These are phyloP conservation scores for Anser brachyrhynchus DNA, from an alignment of 2,113 vertebrate genomes.

Conservation along the genomic window DNA sequence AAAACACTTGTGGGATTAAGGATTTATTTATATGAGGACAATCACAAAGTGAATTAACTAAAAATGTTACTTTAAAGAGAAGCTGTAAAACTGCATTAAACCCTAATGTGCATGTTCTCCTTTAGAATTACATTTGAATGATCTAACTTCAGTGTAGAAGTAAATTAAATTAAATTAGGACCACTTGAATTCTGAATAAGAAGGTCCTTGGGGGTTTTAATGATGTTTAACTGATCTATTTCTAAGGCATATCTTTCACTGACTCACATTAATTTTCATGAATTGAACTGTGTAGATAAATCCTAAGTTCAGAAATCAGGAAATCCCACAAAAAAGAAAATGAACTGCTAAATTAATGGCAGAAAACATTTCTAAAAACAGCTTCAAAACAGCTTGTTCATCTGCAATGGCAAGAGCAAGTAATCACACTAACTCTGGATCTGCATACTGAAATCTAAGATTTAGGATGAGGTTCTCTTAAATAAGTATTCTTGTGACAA, in stretches of 20 bases:
- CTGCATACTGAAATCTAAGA: not conserved
- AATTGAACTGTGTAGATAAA: not conserved
- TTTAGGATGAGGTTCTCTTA: not conserved
- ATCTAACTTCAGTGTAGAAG: conserved; percentile 52
- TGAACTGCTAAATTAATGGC: not conserved
- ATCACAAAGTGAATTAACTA: conserved; percentile 58
- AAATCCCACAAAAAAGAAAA: conserved; percentile 42
- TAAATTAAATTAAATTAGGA: conserved; percentile 67
- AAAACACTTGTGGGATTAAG: conserved; percentile 58
- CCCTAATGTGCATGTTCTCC: conserved; percentile 49
- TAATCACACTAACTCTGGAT: not conserved
- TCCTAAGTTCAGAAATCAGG: conserved; percentile 22
- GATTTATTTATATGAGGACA: conserved; percentile 58
- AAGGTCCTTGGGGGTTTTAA: conserved; percentile 51
- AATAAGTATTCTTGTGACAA: not conserved
- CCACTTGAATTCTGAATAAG: conserved; percentile 57
- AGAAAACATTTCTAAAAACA: conserved; percentile 9
- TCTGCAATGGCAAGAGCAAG: not conserved
- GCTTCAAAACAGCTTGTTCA: not conserved
- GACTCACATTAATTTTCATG: conserved; percentile 54
- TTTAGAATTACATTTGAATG: conserved; percentile 58
- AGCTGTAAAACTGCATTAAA: conserved; percentile 61
- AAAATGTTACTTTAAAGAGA: conserved; percentile 64
- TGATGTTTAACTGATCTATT: conserved; percentile 42
- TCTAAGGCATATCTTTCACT: conserved; percentile 49